Base-by-base conservation (phyloP, 2,797 vertebrate genomes). In the Zonotrichia albicollis region DNA sequence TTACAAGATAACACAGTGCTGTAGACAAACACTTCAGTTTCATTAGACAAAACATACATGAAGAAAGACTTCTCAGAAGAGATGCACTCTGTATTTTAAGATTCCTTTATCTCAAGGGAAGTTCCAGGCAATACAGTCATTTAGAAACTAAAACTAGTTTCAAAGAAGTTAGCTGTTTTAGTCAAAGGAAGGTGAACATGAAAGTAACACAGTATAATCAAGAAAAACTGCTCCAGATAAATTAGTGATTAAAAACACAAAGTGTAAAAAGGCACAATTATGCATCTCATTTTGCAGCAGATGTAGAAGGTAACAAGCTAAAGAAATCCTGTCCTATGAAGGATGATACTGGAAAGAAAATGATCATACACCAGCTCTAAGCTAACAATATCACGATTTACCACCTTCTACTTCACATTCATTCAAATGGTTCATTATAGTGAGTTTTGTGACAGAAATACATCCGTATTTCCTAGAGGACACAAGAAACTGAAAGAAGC, bases 391-490 rank as follows among this genome's bases (percentile, higher is more conserved):
- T 4, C 2, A 29, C 8, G 4, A 71, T 50, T 71, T 55, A 57
- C 12, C 13, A 74, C 20, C 15, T 43, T 45, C 21, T 34, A 8
- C 13, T 50, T 78, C 36, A 60, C 10, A 42, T 58, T 84, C 10
- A n/a, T 55, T 70, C 51, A 27, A 74, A 74, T 1, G 9, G 18
- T 4, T 71, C 11, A 65, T 34, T 3, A 36, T 29, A 66, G 1
- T 6, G 30, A 62, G 25, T 32, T 77, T 45, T 40, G 11, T 32
- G 15, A 65, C 27, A 83, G 34, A 90, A 76, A 26, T 2, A 58
- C 16, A 50, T 2, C 7, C 1, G 0, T 29, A n/a, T 17, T 78
- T 72, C 40, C 9, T 2, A 53, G 5, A 74, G 14, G 10, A 55
- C 6, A 26, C 25, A 46, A 40, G 11, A 48, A 36, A 25, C 30